Percentiles rank a stretch among this genome's conserved stretches.
Conservation (phyloP, 2,113 vertebrate genomes). For the Nesospiza acunhae region DNA sequence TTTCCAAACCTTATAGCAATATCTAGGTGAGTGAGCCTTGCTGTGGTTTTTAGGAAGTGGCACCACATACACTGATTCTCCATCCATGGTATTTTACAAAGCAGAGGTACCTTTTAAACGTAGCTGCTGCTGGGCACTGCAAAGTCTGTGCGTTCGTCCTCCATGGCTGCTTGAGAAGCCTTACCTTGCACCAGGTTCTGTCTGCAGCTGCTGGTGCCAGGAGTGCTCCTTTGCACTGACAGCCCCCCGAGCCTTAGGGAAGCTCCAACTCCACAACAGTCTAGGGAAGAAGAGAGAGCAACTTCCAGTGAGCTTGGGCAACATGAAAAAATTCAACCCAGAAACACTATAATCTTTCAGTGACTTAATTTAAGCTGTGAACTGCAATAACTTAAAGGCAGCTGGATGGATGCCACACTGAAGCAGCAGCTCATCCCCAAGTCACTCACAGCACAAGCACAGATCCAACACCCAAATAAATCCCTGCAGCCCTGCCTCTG, state of each 20-base stretch:
- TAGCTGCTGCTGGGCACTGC: neutral
- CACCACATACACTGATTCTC: neutral
- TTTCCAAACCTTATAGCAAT: neutral
- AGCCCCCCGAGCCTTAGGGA: rapidly evolving
- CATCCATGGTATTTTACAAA: neutral
- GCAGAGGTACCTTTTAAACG: neutral
- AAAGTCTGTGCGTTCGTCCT: neutral
- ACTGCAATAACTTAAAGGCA: neutral
- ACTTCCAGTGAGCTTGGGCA: neutral
- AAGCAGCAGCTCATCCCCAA: neutral
- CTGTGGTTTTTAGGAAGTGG: neutral
- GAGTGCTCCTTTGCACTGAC: rapidly evolving
- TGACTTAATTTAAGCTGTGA: neutral
- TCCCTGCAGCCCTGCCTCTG: neutral
- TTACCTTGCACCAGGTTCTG: neutral
- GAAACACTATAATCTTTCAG: neutral
- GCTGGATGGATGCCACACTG: neutral
- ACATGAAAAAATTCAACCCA: neutral
- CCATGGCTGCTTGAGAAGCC: neutral
- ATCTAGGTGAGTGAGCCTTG: neutral
- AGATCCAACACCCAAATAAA: rapidly evolving
- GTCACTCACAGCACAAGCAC: neutral
- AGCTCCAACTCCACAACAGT: neutral
- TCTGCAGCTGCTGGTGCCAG: neutral
- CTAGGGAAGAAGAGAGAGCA: neutral